Evolutionary conservation across 2,797 vertebrate species (phyloP).

Genomic region (Phyllotis vaccarum): DNA sequence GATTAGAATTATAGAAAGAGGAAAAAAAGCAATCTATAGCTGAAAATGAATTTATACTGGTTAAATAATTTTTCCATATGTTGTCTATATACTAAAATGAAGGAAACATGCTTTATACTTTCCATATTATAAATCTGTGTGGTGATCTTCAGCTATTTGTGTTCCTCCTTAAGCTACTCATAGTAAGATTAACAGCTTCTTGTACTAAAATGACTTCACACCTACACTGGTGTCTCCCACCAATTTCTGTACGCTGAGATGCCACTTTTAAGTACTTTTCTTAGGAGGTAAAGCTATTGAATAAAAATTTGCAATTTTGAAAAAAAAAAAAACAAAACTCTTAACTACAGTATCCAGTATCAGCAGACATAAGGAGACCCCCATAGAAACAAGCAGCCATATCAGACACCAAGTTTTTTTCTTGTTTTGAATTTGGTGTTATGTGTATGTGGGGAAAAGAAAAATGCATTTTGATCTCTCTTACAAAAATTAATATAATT

Average conservation of each 20-base stretch:
- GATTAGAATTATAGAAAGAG: background rate
- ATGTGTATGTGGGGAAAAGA: background rate
- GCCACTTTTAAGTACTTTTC: background rate
- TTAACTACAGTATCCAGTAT: no score
- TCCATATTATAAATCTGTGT: background rate
- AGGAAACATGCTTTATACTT: background rate
- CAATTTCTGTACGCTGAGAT: background rate
- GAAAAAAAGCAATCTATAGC: background rate
- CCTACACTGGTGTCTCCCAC: rapidly evolving
- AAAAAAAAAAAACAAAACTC: no score
- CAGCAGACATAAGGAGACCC: background rate
- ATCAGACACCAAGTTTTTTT: background rate
- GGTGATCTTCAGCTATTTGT: background rate
- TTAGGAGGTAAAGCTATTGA: background rate
- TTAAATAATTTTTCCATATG: background rate
- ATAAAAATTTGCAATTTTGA: background rate
- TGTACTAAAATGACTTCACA: background rate
- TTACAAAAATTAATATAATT: background rate
- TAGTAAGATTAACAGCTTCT: background rate
- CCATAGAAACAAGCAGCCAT: rapidly evolving
- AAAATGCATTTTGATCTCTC: background rate
- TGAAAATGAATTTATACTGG: background rate
- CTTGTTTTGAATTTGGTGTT: background rate
- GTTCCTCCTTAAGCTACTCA: background rate
- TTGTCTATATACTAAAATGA: background rate